Evolutionary conservation across 2,888 invertebrate genomes (phyloP).

Genomic region (Cephalotes varians): DNA sequence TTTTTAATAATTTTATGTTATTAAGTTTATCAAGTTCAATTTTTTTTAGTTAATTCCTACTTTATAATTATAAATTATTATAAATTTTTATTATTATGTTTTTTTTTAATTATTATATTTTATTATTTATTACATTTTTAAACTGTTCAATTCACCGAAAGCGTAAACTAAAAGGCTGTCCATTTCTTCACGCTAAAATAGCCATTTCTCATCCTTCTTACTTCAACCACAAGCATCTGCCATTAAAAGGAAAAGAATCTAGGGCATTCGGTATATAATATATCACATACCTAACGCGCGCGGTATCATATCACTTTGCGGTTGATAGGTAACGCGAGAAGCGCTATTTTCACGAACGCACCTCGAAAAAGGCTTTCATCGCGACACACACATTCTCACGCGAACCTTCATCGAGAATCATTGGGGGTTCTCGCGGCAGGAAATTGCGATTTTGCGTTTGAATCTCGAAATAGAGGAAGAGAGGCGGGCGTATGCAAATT

Average conservation of each 20-base stretch:
- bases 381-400: constrained; percentile 22
- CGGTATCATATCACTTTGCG: constrained; percentile 33
- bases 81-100: too few species aligned
- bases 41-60: neutral
- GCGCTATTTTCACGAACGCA: constrained; percentile 31
- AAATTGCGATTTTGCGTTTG: constrained; percentile 74
- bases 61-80: neutral
- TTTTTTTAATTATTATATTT: neutral
- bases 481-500: constrained; percentile 58
- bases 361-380: constrained; percentile 45
- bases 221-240: neutral
- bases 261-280: constrained; percentile 18
- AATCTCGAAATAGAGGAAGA: constrained; percentile 25
- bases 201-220: constrained; percentile 24
- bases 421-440: constrained; percentile 70
- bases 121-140: neutral
- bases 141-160: neutral
- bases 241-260: constrained; percentile 31
- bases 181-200: neutral
- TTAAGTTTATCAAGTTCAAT: neutral
- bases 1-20: neutral
- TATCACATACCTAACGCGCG: constrained; percentile 19
- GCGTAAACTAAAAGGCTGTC: neutral
- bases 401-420: constrained; percentile 61
- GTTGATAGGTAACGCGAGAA: constrained; percentile 39